Conservation (phyloP, 1,140 invertebrate species). For the Pseudomyrmex sp. region DNA sequence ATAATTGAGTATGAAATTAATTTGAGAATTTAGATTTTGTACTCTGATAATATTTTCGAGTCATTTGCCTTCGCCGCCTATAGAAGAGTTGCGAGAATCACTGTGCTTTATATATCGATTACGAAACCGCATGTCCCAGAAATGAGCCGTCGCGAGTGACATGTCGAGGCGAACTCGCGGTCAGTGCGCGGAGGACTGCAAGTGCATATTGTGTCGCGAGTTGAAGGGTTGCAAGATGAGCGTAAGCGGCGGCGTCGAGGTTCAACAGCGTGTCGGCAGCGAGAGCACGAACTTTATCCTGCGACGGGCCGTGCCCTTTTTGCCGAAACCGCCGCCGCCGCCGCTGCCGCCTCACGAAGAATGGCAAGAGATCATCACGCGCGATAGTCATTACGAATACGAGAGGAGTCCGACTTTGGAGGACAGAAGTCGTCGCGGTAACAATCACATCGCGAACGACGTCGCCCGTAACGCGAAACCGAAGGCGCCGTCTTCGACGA, state of each 20-base stretch:
- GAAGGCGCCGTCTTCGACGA: not conserved
- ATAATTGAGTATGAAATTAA: constrained; percentile 20
- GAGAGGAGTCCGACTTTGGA: constrained; percentile 82
- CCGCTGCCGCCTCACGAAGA: constrained; percentile 84
- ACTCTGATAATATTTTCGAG: not conserved
- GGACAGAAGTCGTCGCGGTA: constrained; percentile 66
- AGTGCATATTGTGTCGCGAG: constrained; percentile 87
- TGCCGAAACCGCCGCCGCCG: constrained; percentile 73
- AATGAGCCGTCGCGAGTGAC: constrained; percentile 39
- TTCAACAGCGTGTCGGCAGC: constrained; percentile 52
- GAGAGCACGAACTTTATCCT: constrained; percentile 87
- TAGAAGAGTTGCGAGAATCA: not conserved
- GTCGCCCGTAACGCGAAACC: constrained; percentile 20
- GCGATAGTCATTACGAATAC: constrained; percentile 78
- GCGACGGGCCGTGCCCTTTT: constrained; percentile 86
- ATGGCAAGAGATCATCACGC: constrained; percentile 84
- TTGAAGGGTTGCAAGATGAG: constrained; percentile 82
- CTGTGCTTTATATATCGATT: not conserved
- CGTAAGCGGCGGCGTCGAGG: not conserved
- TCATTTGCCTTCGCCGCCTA: too few relatives aligned
- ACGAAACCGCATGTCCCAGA: not conserved
- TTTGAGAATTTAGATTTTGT: not conserved
- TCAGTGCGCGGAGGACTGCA: constrained; percentile 80
- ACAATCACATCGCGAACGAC: constrained; percentile 14
- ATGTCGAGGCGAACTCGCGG: constrained; percentile 47